Conservation (phyloP, 2,113 vertebrate species). For the Drymodes brunneopygia region DNA sequence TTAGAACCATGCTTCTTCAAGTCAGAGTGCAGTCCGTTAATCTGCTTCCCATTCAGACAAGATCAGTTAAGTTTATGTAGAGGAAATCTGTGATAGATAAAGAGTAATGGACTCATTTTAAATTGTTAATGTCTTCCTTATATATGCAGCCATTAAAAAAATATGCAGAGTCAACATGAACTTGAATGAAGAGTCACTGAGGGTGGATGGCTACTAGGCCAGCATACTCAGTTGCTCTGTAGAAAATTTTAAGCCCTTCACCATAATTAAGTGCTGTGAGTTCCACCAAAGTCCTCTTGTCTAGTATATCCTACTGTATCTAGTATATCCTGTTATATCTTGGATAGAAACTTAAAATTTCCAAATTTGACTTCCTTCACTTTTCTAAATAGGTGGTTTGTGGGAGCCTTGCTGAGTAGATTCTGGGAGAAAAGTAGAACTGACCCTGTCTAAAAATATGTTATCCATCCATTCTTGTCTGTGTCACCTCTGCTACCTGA, state of each 20-base stretch:
- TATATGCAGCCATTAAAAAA: not conserved
- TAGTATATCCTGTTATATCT: not conserved
- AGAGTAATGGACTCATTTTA: not conserved
- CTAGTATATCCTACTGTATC: not conserved
- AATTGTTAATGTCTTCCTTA: not conserved
- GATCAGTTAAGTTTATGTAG: not conserved
- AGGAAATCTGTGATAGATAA: not conserved
- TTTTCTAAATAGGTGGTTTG: not conserved
- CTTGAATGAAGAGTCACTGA: not conserved
- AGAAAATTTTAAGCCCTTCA: not conserved
- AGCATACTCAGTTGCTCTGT: not conserved
- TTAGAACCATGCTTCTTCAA: not conserved
- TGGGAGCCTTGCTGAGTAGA: not conserved
- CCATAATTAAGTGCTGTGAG: not conserved
- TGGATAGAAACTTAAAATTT: too few relatives aligned
- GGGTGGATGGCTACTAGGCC: not conserved
- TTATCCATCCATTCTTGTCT: not conserved
- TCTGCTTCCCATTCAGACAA: not conserved
- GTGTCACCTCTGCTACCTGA: not conserved
- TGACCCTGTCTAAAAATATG: not conserved
- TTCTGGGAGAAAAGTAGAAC: not conserved
- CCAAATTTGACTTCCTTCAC: not conserved
- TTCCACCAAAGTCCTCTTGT: not conserved
- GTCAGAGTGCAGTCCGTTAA: not conserved
- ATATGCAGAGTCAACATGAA: not conserved